Conservation (phyloP, 1,140 invertebrate genomes). For the Trachymyrmex septentrionalis region DNA sequence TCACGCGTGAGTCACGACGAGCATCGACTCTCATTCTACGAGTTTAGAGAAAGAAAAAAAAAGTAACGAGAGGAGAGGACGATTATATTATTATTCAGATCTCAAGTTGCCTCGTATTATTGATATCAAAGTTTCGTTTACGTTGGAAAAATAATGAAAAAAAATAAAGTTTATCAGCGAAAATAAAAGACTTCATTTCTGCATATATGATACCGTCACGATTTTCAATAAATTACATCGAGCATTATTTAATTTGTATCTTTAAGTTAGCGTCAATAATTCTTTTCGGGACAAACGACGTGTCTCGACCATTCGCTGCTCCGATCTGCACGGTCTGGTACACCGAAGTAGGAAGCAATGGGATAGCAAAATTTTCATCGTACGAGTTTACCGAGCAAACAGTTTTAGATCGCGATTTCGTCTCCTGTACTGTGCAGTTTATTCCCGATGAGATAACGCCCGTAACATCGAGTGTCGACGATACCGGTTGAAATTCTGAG, state of each 20-base stretch:
- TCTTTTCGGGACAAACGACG: slow-evolving; percentile 12
- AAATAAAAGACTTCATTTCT: not conserved
- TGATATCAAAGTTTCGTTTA: not conserved
- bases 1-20: slow-evolving; percentile 77
- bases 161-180: not conserved
- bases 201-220: not conserved
- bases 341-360: slow-evolving; percentile 11
- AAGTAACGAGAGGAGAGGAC: not conserved
- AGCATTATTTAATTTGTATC: not conserved
- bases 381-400: slow-evolving; percentile 13
- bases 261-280: not conserved
- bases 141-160: not conserved
- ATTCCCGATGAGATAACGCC: not conserved
- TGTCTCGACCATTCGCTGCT: not conserved
- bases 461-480: not conserved
- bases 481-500: slow-evolving; percentile 28
- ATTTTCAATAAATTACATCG: not conserved
- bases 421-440: not conserved
- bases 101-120: not conserved
- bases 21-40: slow-evolving; percentile 61
- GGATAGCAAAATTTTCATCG: not conserved
- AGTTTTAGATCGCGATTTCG: not conserved
- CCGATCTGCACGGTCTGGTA: slow-evolving; percentile 26
- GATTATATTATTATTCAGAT: not conserved
- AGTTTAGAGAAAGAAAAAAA: slow-evolving; percentile 29